A percentile compares a stretch with the other conserved stretches of the same genome.
Conservation (phyloP, 2,888 invertebrate species). For the Nemoura dubitans region DNA sequence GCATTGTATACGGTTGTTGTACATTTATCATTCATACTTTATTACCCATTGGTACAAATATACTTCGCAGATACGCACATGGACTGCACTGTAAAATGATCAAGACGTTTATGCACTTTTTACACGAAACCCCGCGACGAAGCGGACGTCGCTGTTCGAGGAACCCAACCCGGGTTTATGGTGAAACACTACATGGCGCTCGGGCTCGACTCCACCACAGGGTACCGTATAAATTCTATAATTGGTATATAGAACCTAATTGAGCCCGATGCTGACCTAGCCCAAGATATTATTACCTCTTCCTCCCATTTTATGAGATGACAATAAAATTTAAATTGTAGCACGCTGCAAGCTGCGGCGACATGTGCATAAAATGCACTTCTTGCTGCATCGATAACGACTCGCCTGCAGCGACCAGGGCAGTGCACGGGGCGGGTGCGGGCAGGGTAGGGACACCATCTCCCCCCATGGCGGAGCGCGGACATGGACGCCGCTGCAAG, state of each 20-base stretch:
- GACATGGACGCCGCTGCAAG: no score
- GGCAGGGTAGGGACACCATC: no score
- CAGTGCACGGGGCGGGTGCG: no score
- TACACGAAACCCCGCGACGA: not conserved
- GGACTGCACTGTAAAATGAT: no score
- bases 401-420: not conserved
- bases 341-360: not conserved
- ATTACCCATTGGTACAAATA: no score
- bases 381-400: not conserved
- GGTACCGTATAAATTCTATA: not conserved
- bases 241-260: not conserved
- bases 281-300: conserved; percentile 1
- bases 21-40: no score
- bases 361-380: not conserved
- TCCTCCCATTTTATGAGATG: conserved; percentile 22
- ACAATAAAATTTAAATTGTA: conserved; percentile 24
- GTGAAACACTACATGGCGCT: not conserved
- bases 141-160: not conserved
- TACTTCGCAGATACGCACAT: no score
- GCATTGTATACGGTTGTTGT: no score
- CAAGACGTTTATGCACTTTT: not conserved
- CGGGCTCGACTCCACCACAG: not conserved
- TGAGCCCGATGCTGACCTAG: conserved; percentile 19
- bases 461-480: no score
- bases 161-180: not conserved